Evolutionary conservation across 2,113 vertebrate species (phyloP), one percentile per base, ranked within the genome.

Genomic region (Leucopternis melanops): DNA sequence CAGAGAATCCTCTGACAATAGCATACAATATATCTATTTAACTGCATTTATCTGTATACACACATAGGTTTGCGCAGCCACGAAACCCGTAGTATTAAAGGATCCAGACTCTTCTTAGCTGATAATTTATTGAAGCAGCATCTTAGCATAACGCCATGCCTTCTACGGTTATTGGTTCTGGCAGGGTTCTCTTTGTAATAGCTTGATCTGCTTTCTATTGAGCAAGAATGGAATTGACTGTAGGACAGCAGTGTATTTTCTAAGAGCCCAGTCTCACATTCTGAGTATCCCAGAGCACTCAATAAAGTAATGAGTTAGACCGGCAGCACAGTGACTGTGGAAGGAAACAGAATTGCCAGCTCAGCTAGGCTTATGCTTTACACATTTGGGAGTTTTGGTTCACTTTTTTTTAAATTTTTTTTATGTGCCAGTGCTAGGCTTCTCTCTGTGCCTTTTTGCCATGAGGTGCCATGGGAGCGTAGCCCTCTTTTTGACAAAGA

Each of bases 121-220:
- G 89, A 79, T 94, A 94, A 96, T 96, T 91, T 94, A 94, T 89
- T 94, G 91, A 94, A 94, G 84, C 70, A 66, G 57, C 83, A 73
- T 85, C 92, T 94, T 65, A 87, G 69, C 86, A 89, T 92, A 95
- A 81, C 3, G 0, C 78, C 73, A 49, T 88, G 81, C 61, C 47
- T 94, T 40, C 83, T 72, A 61, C 17, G 3, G 83, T 87, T 94
- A 94, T 94, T 94, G 86, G 95, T 94, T 94, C 81, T 95, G 95
- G 92, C 86, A 94, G 70, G 61, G 31, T 23, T 84, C 83, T 75
- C 66, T 95, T 72, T n/a, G 10, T 63, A 69, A 54, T 86, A 94
- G 62, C 83, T 92, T 65, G 85, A 69, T 90, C 92, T 96, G 78
- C 81, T 91, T 87, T 82, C 65, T 75, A 49, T 65, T 85, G 92